Evolutionary conservation across 2,797 vertebrate species (phyloP).

Genomic region (Labeo calbasu): DNA sequence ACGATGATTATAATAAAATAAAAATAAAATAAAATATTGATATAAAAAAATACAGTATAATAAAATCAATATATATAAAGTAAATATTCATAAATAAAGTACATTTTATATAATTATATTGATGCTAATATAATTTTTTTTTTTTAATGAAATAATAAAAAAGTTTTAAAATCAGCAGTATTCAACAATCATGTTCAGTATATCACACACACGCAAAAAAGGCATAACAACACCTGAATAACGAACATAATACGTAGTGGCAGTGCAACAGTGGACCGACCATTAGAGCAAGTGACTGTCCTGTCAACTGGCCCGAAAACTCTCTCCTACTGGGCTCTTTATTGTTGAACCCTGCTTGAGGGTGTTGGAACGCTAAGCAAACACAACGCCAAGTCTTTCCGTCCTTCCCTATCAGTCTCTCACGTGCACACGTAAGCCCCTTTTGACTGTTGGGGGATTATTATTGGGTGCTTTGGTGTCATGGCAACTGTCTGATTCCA

Average conservation of each 20-base stretch:
- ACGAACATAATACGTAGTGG: background rate
- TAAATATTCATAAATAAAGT: background rate
- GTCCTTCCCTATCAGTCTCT: background rate
- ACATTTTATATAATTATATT: background rate
- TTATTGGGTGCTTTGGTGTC: constrained; percentile 59
- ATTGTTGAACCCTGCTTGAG: constrained; percentile 1
- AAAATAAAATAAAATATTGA: too few species aligned
- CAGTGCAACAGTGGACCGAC: background rate
- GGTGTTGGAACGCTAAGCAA: constrained; percentile 37
- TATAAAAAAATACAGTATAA: background rate
- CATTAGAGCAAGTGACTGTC: background rate
- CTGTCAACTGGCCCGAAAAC: constrained; percentile 12
- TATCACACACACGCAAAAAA: background rate
- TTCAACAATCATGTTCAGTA: background rate
- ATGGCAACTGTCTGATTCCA: constrained; percentile 55
- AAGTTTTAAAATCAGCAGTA: background rate
- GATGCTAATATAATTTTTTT: too few species aligned
- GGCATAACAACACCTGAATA: background rate
- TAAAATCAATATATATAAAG: background rate
- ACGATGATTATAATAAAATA: background rate
- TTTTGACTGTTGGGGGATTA: constrained; percentile 56
- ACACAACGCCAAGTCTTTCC: constrained; percentile 42
- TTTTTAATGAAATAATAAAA: background rate
- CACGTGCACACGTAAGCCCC: constrained; percentile 29
- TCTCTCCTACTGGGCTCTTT: constrained; percentile 19